phyloP scores from a whole-genome alignment of 2,797 vertebrate genomes.

The Caiman crocodilus region DNA sequence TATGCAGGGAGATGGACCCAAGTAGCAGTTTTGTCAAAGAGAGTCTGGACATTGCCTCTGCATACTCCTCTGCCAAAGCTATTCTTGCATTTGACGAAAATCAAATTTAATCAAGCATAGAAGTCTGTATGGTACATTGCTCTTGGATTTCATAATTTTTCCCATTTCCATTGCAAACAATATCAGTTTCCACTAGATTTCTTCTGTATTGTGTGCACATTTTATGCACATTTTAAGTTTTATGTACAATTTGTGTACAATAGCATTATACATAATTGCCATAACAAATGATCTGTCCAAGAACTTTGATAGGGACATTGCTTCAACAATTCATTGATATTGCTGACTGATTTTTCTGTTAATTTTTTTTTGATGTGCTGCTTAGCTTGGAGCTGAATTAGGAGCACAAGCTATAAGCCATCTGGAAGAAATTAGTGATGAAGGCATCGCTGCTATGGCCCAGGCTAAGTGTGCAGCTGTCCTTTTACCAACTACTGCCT shows the following conservation, averaged over 20 bases:
- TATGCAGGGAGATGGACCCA: neutral
- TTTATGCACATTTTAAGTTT: neutral
- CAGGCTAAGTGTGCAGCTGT: constrained; percentile 85
- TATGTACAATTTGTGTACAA: neutral
- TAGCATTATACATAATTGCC: neutral
- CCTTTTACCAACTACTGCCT: constrained; percentile 95
- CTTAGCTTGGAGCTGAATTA: constrained; percentile 84
- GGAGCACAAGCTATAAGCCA: constrained; percentile 93
- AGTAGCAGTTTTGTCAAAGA: neutral
- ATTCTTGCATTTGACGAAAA: neutral
- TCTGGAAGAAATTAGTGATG: constrained; percentile 93
- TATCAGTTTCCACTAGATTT: neutral
- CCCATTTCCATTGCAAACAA: neutral
- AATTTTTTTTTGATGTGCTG: neutral
- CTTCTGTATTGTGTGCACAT: neutral
- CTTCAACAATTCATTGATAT: neutral
- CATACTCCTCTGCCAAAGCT: neutral
- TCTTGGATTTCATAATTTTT: neutral
- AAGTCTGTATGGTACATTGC: neutral
- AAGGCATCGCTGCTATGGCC: constrained; percentile 92
- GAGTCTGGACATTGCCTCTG: neutral
- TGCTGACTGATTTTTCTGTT: neutral
- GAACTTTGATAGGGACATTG: neutral
- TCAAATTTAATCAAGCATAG: neutral
- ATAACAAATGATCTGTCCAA: neutral